Percentiles rank a stretch among this genome's conserved stretches.
phyloP scores from a whole-genome alignment of 2,113 vertebrate species.

The Gavialis gangeticus region DNA sequence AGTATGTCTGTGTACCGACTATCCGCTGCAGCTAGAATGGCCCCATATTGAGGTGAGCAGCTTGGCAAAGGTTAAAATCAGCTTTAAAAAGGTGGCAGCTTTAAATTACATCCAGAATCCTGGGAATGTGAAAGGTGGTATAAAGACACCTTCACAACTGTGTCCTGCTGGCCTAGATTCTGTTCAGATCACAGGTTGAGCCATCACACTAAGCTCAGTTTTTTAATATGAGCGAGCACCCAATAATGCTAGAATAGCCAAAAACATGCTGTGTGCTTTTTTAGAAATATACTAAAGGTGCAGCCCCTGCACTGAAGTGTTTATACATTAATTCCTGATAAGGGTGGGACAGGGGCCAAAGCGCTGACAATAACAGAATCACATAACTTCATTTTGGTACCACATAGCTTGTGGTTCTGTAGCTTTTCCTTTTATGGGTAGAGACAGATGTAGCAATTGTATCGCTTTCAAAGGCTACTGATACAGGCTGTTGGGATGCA shows the following conservation, averaged over 20 bases:
- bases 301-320: neutral
- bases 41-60: neutral
- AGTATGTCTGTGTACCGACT: neutral
- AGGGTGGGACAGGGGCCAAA: neutral
- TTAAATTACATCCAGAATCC: neutral
- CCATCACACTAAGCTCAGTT: neutral
- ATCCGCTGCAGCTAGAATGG: neutral
- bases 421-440: conserved; percentile 30
- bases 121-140: neutral
- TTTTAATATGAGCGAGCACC: neutral
- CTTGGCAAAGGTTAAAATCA: neutral
- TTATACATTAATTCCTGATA: conserved; percentile 45
- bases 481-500: too few species aligned
- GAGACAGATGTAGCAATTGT: neutral
- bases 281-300: conserved; percentile 52
- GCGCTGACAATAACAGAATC: conserved; percentile 7
- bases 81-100: neutral
- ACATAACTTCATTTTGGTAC: conserved; percentile 39
- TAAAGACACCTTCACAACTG: neutral
- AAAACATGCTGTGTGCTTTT: neutral
- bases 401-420: conserved; percentile 9
- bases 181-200: neutral
- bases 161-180: neutral
- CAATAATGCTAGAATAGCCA: neutral
- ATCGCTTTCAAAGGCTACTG: too few species aligned